phyloP scores from a whole-genome alignment of 2,888 invertebrate species.

The Sphaerophoria taeniata region DNA sequence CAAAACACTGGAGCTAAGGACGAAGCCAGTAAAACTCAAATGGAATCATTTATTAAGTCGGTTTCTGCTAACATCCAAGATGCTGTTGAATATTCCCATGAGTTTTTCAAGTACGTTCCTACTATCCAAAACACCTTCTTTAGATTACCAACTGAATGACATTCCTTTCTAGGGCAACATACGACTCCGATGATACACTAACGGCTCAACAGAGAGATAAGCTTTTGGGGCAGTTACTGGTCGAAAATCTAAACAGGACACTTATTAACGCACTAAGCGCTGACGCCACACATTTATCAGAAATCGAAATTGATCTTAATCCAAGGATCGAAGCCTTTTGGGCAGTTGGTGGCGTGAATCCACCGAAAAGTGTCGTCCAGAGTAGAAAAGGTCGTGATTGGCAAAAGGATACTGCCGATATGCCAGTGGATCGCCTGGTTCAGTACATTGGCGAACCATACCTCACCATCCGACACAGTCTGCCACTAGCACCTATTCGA shows the following conservation, averaged over 20 bases:
- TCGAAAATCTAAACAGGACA: conserved; percentile 88
- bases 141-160: background rate
- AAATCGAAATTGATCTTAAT: conserved; percentile 87
- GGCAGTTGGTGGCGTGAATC: conserved; percentile 89
- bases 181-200: conserved; percentile 58
- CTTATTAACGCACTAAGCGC: conserved; percentile 85
- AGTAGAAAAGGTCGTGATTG: conserved; percentile 82
- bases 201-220: conserved; percentile 76
- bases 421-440: conserved; percentile 86
- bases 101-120: conserved; percentile 77
- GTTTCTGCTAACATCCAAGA: conserved; percentile 79
- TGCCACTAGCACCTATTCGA: conserved; percentile 88
- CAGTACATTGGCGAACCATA: conserved; percentile 88
- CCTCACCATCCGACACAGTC: conserved; percentile 87
- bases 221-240: conserved; percentile 82
- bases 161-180: conserved; percentile 34
- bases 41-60: conserved; percentile 75
- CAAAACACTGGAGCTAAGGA: conserved; percentile 6
- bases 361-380: conserved; percentile 83
- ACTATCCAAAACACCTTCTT: background rate
- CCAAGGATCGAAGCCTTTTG: conserved; percentile 94
- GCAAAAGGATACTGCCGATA: conserved; percentile 83
- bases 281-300: conserved; percentile 85
- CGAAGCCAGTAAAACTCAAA: conserved; percentile 31
- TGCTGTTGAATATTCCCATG: conserved; percentile 77